These are phyloP conservation scores for Iphiclides podalirius DNA, from an alignment of 2,888 invertebrate species.

Conservation along the genomic window DNA sequence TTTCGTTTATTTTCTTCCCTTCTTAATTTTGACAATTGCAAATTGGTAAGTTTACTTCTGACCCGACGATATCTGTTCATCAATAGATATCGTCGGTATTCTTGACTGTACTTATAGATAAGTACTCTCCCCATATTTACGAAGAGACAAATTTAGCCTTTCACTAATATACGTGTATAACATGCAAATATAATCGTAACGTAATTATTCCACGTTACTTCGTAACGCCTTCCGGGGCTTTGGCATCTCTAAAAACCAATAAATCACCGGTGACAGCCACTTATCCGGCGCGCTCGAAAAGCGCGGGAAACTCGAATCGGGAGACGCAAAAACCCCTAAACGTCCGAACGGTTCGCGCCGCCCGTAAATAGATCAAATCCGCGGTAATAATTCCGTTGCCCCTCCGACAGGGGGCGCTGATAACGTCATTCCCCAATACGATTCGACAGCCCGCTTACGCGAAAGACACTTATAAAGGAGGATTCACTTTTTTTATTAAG, in stretches of 20 bases:
- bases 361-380: conserved; percentile 35
- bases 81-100: too few relatives aligned
- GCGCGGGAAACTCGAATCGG: conserved; percentile 16
- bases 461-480: conserved; percentile 19
- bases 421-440: conserved; percentile 14
- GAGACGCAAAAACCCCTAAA: conserved; percentile 23
- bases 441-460: conserved; percentile 21
- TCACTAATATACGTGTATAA: too few relatives aligned
- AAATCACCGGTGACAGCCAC: conserved; percentile 13
- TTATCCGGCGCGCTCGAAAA: conserved; percentile 13
- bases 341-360: conserved; percentile 26
- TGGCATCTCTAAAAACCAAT: conserved; percentile 8
- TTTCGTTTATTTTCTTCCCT: too few relatives aligned
- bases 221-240: too few relatives aligned
- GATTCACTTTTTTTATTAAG: conserved; percentile 14
- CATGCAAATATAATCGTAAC: too few relatives aligned
- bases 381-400: conserved; percentile 26
- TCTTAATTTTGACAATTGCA: too few relatives aligned
- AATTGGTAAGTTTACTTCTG: too few relatives aligned
- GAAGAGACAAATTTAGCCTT: too few relatives aligned
- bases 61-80: too few relatives aligned
- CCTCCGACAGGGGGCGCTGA: conserved; percentile 26
- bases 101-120: too few relatives aligned
- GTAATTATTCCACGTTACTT: too few relatives aligned
- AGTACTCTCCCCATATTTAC: too few relatives aligned